Conservation (phyloP, 1,140 invertebrate species). For the Mercenaria mercenaria region DNA sequence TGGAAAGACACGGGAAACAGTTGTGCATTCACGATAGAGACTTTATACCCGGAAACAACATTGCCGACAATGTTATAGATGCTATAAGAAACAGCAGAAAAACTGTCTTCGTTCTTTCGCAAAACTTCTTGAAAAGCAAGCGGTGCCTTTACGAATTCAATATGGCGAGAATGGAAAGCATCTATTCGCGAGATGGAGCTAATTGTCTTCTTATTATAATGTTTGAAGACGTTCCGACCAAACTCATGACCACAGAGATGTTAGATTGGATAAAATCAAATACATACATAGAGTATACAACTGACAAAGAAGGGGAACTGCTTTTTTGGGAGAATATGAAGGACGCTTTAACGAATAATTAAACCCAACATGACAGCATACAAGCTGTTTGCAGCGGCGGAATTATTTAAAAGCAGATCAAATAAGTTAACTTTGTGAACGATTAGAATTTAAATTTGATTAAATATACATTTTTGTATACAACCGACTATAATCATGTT, state of each 20-base stretch:
- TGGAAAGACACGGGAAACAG: slow-evolving; percentile 68
- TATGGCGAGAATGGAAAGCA: slow-evolving; percentile 60
- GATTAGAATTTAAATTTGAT: too few relatives aligned
- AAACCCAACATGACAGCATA: too few relatives aligned
- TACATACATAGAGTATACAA: slow-evolving; percentile 31
- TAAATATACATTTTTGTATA: too few relatives aligned
- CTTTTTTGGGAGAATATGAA: slow-evolving; percentile 25
- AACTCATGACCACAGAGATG: slow-evolving; percentile 14
- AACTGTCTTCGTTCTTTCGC: slow-evolving; percentile 89
- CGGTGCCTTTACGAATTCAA: slow-evolving; percentile 88
- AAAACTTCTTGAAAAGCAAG: slow-evolving; percentile 89
- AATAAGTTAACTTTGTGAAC: too few relatives aligned
- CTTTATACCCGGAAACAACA: slow-evolving; percentile 81
- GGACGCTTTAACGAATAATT: not conserved
- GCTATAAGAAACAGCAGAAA: slow-evolving; percentile 88
- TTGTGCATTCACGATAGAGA: too few relatives aligned
- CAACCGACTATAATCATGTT: too few relatives aligned
- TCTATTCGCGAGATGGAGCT: slow-evolving; percentile 2
- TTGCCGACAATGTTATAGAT: slow-evolving; percentile 89
- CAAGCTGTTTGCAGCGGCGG: too few relatives aligned
- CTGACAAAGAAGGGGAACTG: not conserved
- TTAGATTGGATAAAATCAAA: slow-evolving; percentile 23
- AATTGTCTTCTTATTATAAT: slow-evolving; percentile 15
- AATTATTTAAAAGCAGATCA: too few relatives aligned
- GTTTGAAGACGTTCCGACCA: slow-evolving; percentile 11